phyloP scores from a whole-genome alignment of 2,888 invertebrate genomes.

The Lomographa bimaculata region DNA sequence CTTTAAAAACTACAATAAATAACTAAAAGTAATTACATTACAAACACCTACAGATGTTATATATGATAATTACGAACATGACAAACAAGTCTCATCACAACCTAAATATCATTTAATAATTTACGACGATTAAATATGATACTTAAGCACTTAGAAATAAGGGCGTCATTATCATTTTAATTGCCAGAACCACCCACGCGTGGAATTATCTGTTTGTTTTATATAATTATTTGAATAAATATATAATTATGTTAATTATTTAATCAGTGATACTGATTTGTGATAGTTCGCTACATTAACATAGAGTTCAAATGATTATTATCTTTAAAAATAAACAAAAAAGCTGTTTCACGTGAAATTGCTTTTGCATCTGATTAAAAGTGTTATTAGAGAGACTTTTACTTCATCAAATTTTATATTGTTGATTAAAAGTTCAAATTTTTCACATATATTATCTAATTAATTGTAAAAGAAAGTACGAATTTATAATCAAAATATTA shows the following conservation, averaged over 20 bases:
- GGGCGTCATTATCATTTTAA: conserved; percentile 47
- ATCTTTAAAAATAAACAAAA: conserved; percentile 17
- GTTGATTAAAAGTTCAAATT: neutral
- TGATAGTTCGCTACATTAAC: conserved; percentile 22
- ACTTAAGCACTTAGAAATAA: conserved; percentile 39
- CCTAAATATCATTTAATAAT: conserved; percentile 23
- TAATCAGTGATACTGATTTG: conserved; percentile 31
- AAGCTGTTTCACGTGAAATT: conserved; percentile 19
- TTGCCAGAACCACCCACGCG: conserved; percentile 52
- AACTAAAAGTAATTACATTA: conserved; percentile 22
- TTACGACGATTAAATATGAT: conserved; percentile 42
- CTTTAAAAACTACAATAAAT: conserved; percentile 25
- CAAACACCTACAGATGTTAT: conserved; percentile 32
- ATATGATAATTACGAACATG: conserved; percentile 31
- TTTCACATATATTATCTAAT: conserved; percentile 2
- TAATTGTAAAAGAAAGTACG: no score
- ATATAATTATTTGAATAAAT: conserved; percentile 66
- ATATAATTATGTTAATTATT: conserved; percentile 63
- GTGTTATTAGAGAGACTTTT: neutral
- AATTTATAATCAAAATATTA: no score
- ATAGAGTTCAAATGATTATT: conserved; percentile 18
- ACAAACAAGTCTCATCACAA: conserved; percentile 26
- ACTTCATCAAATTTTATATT: neutral
- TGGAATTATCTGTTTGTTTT: conserved; percentile 43
- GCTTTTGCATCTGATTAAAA: conserved; percentile 9